Evolutionary conservation across 2,888 invertebrate species (phyloP).

Genomic region (Balanococcus diminutus): DNA sequence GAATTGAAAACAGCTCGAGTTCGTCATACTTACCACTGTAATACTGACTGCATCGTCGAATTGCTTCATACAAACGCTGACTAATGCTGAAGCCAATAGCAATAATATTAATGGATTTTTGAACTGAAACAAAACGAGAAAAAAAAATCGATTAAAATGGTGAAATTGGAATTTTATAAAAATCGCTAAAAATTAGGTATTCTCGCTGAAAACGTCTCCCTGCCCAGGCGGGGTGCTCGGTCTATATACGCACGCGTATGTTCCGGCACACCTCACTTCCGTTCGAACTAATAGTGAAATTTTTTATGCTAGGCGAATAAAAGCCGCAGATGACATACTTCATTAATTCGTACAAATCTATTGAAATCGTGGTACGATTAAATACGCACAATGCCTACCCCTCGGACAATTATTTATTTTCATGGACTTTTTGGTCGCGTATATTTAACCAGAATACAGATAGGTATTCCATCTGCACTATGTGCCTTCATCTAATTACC

Average conservation of each 20-base stretch:
- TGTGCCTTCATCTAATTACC: constrained; percentile 1
- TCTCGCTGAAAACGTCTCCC: too few species aligned
- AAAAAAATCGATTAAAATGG: not conserved
- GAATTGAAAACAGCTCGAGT: not conserved
- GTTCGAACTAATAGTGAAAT: not conserved
- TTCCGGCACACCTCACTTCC: constrained; percentile 31
- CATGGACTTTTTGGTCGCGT: not conserved
- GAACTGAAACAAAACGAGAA: constrained; percentile 75
- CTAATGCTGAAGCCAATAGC: constrained; percentile 89
- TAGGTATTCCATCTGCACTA: not conserved
- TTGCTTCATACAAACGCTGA: constrained; percentile 95
- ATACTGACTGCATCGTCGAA: constrained; percentile 99
- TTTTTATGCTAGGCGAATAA: not conserved
- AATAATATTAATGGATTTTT: constrained; percentile 95
- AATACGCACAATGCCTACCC: constrained; percentile 6
- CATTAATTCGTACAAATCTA: not conserved
- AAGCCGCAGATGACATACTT: constrained; percentile 17
- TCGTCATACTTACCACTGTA: constrained; percentile 81
- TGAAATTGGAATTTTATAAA: not conserved
- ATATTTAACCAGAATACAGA: not conserved
- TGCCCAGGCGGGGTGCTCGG: not conserved
- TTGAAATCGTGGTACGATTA: not conserved
- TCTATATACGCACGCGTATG: not conserved
- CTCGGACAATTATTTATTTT: not conserved
- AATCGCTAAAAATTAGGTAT: not conserved